Evolutionary conservation across 2,888 invertebrate species (phyloP).

Genomic region (Diaperis boleti): DNA sequence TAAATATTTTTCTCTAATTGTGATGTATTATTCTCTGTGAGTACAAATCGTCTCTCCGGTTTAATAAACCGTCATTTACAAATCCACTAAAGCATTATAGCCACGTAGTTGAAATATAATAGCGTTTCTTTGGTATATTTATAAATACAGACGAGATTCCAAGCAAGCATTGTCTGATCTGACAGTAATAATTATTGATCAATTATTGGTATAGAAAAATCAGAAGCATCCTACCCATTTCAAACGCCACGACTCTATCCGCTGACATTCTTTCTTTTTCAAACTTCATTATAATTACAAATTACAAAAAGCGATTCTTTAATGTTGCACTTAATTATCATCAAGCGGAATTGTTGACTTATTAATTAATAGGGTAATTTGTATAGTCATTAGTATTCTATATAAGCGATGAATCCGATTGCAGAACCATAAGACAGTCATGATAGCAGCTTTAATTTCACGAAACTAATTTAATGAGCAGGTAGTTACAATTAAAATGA

Average conservation of each 20-base stretch:
- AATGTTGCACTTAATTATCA: constrained; percentile 37
- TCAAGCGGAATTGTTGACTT: constrained; percentile 35
- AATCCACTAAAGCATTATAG: constrained; percentile 50
- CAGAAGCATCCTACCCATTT: constrained; percentile 55
- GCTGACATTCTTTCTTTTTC: constrained; percentile 51
- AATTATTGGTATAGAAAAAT: constrained; percentile 58
- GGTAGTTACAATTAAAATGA: too few species aligned
- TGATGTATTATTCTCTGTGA: neutral
- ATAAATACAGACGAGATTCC: constrained; percentile 56
- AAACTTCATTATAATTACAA: constrained; percentile 44
- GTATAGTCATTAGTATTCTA: constrained; percentile 19
- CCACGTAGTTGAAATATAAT: constrained; percentile 52
- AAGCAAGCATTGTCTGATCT: constrained; percentile 56
- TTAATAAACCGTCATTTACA: constrained; percentile 8
- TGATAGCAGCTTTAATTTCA: neutral
- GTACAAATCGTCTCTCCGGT: neutral
- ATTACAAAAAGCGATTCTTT: constrained; percentile 40
- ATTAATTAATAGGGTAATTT: constrained; percentile 39
- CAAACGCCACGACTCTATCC: constrained; percentile 55
- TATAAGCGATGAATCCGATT: neutral
- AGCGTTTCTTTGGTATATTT: constrained; percentile 51
- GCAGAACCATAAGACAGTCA: neutral
- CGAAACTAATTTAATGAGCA: neutral
- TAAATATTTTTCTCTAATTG: neutral
- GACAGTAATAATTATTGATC: constrained; percentile 61